Evolutionary conservation across 2,113 vertebrate species (phyloP), one percentile per base, ranked within the genome.

Genomic region (Pogonocichla stellata): DNA sequence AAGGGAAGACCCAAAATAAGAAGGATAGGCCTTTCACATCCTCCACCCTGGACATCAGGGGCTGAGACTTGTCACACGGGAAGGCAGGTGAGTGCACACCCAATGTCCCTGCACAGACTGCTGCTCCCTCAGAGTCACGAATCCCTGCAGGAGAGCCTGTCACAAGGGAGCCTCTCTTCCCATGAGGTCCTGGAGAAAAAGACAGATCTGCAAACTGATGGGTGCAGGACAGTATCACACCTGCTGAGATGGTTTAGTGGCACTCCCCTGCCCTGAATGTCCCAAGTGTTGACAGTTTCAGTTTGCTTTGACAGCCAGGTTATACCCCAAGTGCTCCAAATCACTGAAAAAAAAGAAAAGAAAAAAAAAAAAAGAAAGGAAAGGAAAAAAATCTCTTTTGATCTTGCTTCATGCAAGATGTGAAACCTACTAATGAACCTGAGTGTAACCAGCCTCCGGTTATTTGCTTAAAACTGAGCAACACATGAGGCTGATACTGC

Each of bases 351-450:
- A 15, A 22, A 36, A 23, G 50, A 15, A 38, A 0, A n/a, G 14
- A 15, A 22, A 29, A 14, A 50, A 15, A 31, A 31, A 6, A 5
- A 9, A 22, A 28, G 2, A 7, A 23, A 45, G 19, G 36, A 8
- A 48, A 48, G 12, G 3, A 14, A 25, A 2, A 7, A 14, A 8
- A 2, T 23, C 2, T 33, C 61, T 92, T 48, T 85, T 77, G 62
- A 36, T 73, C 79, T 90, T 82, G 33, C 50, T 77, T 91, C 38
- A 45, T 38, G 64, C 29, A 86, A 92, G 56, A 92, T 60, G 77
- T 89, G 80, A 93, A 92, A 89, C 64, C n/a, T 83, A 6, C 29
- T 80, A 54, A 89, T 50, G 67, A 96, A 80, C 72, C 64, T 54
- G 64, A 23, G 42, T 83, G 60, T 73, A 88, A 83, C 60, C 72